Evolutionary conservation across 2,888 invertebrate genomes (phyloP), one percentile per base, ranked within the genome.

Genomic region (Aporophyla nigra): DNA sequence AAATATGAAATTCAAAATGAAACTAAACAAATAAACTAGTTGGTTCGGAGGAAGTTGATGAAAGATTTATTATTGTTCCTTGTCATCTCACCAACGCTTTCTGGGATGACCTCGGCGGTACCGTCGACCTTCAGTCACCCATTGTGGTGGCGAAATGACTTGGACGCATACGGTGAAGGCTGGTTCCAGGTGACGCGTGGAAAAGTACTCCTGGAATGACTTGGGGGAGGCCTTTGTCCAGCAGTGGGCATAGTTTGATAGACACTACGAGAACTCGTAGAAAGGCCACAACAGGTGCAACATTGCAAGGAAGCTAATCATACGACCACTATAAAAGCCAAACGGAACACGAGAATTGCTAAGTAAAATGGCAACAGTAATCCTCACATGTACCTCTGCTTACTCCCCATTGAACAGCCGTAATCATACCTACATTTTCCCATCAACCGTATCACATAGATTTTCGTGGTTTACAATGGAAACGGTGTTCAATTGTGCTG

Each of bases 401-500:
- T n/a, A 49, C 27, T 40, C 53, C 33, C 19, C 14, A 59, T 54
- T 14, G 0, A 0, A 70, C 46, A 62, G 27, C 46, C 24, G 49
- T 49, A 43, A 58, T 53, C 40, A 69, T 71, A 82, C 56, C 53
- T 4, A 70, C 46, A 73, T 69, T 80, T 79, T 71, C 70, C 74
- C 80, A 71, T 76, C 24, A 56, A 68, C 74, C 63, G 76, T 74
- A 78, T 76, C 77, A 71, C 74, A 69, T 70, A 74, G 75, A 71
- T 71, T 69, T 75, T 80, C 74, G 66, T 67, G 63, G 68, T 65
- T 73, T 19, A 81, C 87, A 93, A 89, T 94, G 94, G 93, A 92
- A 77, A 91, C 90, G 76, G 63, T 72, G 67, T 56, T 65, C 84
- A 74, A 91, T 92, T 90, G 91, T 91, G 88, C 88, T 80, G 69